phyloP scores from a whole-genome alignment of 2,113 vertebrate species.

The Sardina pilchardus region DNA sequence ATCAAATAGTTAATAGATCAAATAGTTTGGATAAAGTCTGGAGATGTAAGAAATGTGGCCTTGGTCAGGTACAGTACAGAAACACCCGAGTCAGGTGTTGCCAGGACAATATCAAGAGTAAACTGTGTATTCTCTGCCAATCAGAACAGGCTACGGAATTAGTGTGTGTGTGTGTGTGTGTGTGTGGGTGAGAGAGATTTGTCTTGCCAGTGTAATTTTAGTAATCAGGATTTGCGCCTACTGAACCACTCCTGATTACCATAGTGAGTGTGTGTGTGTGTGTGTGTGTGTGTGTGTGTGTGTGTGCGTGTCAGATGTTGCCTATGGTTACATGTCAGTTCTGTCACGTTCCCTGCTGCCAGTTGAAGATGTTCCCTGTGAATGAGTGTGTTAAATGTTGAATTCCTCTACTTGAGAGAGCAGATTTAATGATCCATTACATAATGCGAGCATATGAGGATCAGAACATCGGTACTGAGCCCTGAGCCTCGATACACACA shows the following conservation, averaged over 20 bases:
- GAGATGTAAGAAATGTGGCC: too few species aligned
- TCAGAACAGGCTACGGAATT: not conserved
- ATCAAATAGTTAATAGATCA: too few species aligned
- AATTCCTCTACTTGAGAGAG: not conserved
- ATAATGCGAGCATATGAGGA: not conserved
- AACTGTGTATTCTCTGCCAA: not conserved
- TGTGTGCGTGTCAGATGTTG: not conserved
- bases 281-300: too few species aligned
- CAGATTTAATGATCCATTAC: slow-evolving; percentile 10
- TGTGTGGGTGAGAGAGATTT: not conserved
- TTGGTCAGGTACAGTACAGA: not conserved
- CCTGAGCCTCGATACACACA: not conserved
- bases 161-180: not conserved
- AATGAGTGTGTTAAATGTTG: not conserved
- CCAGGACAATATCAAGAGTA: not conserved
- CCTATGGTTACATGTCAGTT: not conserved
- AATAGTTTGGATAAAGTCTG: too few species aligned
- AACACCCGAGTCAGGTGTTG: not conserved
- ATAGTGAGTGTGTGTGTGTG: too few species aligned
- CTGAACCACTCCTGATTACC: not conserved
- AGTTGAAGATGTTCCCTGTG: not conserved
- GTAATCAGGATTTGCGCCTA: not conserved
- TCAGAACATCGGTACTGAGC: not conserved
- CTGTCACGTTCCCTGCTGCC: not conserved
- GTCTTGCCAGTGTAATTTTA: not conserved